Conservation (phyloP, 2,888 invertebrate species). For the Trachelus stipa region DNA sequence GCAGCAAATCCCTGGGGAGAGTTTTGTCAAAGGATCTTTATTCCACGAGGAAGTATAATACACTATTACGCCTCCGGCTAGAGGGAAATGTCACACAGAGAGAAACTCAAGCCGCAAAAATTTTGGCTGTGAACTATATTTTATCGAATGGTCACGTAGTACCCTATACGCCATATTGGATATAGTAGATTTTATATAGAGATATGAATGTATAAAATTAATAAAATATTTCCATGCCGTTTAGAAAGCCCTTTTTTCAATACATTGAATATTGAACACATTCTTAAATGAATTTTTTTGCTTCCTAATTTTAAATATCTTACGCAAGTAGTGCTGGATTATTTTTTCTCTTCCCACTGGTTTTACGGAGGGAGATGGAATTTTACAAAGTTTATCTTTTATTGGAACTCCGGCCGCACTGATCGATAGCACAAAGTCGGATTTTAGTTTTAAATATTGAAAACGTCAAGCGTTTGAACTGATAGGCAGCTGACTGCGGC, state of each 20-base stretch:
- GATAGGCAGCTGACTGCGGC: constrained; percentile 31
- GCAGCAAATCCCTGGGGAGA: constrained; percentile 61
- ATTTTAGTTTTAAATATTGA: constrained; percentile 43
- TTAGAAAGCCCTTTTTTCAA: background rate
- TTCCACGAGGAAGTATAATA: constrained; percentile 64
- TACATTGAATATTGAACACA: background rate
- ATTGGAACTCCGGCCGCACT: background rate
- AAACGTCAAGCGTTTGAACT: constrained; percentile 50
- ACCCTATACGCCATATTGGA: background rate
- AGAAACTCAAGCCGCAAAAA: constrained; percentile 27
- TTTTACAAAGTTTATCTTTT: constrained; percentile 7
- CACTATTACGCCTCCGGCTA: constrained; percentile 54
- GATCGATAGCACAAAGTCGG: background rate
- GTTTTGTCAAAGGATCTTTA: constrained; percentile 68
- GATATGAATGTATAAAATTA: background rate
- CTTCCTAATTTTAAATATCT: background rate
- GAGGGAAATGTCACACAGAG: constrained; percentile 59
- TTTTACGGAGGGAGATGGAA: background rate
- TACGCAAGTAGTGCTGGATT: background rate
- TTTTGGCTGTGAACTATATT: constrained; percentile 35
- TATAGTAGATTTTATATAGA: background rate
- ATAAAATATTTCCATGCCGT: background rate
- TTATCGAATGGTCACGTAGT: background rate
- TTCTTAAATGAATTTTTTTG: background rate
- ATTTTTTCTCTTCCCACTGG: background rate